Evolutionary conservation across 2,888 invertebrate genomes (phyloP).

Genomic region (Ophion ellenae): DNA sequence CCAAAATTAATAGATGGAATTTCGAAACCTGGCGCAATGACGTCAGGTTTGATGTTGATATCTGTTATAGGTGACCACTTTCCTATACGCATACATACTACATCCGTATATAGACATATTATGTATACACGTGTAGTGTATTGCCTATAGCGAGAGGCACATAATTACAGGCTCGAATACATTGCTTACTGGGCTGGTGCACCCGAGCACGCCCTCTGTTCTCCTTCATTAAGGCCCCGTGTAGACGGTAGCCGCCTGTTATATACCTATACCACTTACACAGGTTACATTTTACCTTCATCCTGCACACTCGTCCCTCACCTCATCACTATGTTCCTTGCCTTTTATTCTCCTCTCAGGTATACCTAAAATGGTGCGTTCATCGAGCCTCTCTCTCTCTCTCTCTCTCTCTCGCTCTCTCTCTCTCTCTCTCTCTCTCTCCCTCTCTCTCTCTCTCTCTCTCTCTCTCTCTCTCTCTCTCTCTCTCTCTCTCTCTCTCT

Average conservation of each 20-base stretch:
- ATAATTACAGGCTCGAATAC: constrained; percentile 82
- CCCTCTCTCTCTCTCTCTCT: constrained; percentile 10
- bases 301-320: constrained; percentile 62
- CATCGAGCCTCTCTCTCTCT: constrained; percentile 32
- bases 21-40: constrained; percentile 67
- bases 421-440: not conserved
- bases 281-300: constrained; percentile 64
- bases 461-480: constrained; percentile 4
- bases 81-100: constrained; percentile 1
- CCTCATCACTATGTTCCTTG: constrained; percentile 4
- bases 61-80: constrained; percentile 76
- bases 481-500: constrained; percentile 5
- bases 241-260: constrained; percentile 82
- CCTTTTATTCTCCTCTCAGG: constrained; percentile 19
- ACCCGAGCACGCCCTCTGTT: constrained; percentile 82
- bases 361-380: constrained; percentile 46
- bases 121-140: constrained; percentile 39
- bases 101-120: constrained; percentile 11
- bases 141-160: constrained; percentile 67
- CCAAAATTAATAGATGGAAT: constrained; percentile 34
- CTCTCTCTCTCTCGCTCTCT: constrained; percentile 1
- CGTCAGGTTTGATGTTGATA: constrained; percentile 80
- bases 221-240: constrained; percentile 81
- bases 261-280: constrained; percentile 64
- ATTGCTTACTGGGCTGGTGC: constrained; percentile 81